Conservation (phyloP, 2,113 vertebrate genomes). For the Procapra przewalskii region DNA sequence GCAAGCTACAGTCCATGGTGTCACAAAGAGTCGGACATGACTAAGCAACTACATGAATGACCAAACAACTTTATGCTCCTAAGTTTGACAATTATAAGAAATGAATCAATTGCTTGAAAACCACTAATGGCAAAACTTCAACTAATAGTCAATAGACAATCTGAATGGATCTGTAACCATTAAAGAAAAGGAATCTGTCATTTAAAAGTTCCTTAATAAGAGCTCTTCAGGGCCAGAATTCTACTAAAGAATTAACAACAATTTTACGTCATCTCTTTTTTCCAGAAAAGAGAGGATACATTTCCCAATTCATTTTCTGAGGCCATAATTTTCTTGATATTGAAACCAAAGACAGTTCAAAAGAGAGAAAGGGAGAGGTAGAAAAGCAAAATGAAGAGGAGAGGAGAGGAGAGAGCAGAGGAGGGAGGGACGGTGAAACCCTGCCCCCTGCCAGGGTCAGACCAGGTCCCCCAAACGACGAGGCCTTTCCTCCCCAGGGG, state of each 20-base stretch:
- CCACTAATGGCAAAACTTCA: background rate
- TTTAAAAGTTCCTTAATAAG: background rate
- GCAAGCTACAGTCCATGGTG: background rate
- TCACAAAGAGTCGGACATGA: background rate
- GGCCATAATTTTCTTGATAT: background rate
- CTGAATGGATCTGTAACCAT: background rate
- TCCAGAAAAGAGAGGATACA: background rate
- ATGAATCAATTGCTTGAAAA: background rate
- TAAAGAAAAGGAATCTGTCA: background rate
- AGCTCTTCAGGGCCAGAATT: background rate
- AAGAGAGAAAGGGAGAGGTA: background rate
- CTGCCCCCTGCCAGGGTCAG: background rate
- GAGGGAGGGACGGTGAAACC: background rate
- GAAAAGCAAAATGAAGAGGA: background rate
- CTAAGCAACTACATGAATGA: background rate
- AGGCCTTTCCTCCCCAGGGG: background rate
- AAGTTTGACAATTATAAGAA: background rate
- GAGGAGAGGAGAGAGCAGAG: background rate
- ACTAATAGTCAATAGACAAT: background rate
- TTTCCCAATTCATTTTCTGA: background rate
- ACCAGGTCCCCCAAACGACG: fast-evolving
- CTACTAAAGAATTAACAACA: background rate
- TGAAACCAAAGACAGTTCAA: background rate
- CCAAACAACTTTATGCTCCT: background rate
- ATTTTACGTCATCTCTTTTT: background rate